Conservation (phyloP, 2,113 vertebrate species). For the Caloenas nicobarica region DNA sequence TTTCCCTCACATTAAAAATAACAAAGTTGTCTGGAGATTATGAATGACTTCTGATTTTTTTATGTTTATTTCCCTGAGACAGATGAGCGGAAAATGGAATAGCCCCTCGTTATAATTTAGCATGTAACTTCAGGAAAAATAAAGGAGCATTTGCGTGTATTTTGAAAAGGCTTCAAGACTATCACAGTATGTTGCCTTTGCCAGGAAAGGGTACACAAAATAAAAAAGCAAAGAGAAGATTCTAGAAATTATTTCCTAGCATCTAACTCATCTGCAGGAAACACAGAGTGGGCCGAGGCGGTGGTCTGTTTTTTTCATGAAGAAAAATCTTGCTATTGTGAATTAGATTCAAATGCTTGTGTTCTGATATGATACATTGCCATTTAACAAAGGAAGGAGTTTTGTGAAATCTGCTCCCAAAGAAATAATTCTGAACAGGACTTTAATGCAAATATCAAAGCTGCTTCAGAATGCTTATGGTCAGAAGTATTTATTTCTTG, state of each 20-base stretch:
- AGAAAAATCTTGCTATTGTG: background rate
- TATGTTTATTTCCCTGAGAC: background rate
- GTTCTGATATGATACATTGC: background rate
- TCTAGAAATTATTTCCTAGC: background rate
- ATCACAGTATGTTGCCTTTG: background rate
- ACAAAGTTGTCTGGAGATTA: background rate
- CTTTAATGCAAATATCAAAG: slow-evolving; percentile 2
- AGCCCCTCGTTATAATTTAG: background rate
- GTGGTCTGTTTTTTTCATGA: background rate
- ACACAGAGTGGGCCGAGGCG: background rate
- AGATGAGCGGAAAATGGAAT: background rate
- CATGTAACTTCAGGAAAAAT: background rate
- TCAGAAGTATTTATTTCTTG: slow-evolving; percentile 6
- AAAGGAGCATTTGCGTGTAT: background rate
- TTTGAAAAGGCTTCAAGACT: background rate
- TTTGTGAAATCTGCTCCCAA: background rate
- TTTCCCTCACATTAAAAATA: background rate
- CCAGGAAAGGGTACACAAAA: background rate
- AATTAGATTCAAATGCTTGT: slow-evolving; percentile 2
- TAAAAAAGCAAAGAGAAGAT: background rate
- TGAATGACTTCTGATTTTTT: background rate
- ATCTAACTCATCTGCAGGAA: slow-evolving; percentile 2
- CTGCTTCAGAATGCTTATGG: background rate
- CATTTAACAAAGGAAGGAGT: slow-evolving; percentile 4
- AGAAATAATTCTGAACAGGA: slow-evolving; percentile 6